These are phyloP conservation scores for Takifugu ocellatus DNA, from an alignment of 2,797 vertebrate species.

Conservation along the genomic window DNA sequence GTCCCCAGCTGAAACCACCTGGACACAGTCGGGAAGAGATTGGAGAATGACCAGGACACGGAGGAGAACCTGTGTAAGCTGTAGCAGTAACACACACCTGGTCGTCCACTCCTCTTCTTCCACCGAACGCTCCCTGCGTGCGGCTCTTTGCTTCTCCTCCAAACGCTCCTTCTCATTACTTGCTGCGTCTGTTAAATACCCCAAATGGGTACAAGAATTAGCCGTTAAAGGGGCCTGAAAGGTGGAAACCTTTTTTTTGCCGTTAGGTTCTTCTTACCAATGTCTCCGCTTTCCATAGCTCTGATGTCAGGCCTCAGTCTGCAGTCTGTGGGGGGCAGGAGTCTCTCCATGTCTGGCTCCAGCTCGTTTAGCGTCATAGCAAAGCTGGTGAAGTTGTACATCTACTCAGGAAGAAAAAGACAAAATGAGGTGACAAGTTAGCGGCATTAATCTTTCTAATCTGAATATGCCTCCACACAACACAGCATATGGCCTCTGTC, in stretches of 20 bases:
- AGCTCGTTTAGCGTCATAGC: conserved; percentile 93
- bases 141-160: conserved; percentile 92
- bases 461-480: too few relatives aligned
- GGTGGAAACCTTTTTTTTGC: background rate
- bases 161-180: conserved; percentile 91
- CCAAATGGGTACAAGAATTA: background rate
- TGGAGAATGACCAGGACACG: background rate
- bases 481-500: too few relatives aligned
- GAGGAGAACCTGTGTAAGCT: background rate
- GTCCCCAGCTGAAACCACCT: conserved; percentile 81
- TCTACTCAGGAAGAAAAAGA: conserved; percentile 65
- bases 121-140: conserved; percentile 85
- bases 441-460: background rate
- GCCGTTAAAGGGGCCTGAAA: too few relatives aligned
- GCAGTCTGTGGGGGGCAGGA: conserved; percentile 88
- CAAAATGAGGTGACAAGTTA: too few relatives aligned
- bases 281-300: conserved; percentile 91
- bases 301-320: conserved; percentile 91
- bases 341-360: conserved; percentile 80
- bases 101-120: conserved; percentile 87
- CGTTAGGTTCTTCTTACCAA: conserved; percentile 72
- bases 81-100: conserved; percentile 71
- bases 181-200: conserved; percentile 77
- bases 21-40: conserved; percentile 12
- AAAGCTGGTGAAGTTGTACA: conserved; percentile 98